Evolutionary conservation across 2,797 vertebrate genomes (phyloP).

Genomic region (Fistularia tabacaria): DNA sequence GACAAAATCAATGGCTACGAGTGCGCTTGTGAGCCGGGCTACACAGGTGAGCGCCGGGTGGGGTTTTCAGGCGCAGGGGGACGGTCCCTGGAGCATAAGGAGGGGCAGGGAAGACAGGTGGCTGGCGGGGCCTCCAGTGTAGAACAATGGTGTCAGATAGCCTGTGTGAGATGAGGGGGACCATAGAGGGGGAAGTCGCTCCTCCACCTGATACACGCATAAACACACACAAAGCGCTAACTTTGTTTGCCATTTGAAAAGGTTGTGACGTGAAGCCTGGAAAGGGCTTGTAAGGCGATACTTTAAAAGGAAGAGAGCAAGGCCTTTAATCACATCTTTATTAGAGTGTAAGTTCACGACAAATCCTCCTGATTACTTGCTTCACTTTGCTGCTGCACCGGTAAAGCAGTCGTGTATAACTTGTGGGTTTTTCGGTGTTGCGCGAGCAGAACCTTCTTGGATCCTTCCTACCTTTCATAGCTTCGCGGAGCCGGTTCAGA

Average conservation of each 20-base stretch:
- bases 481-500: conserved; percentile 52
- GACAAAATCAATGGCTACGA: conserved; percentile 97
- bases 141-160: conserved; percentile 74
- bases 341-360: conserved; percentile 22
- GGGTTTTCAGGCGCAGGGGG: conserved; percentile 65
- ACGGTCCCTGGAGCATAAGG: conserved; percentile 59
- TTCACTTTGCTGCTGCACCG: neutral
- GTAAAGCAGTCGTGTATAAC: conserved; percentile 3
- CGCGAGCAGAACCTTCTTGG: neutral
- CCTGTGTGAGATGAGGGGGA: conserved; percentile 40
- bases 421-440: too few relatives aligned
- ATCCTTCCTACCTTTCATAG: conserved; percentile 34
- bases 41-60: conserved; percentile 81
- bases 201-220: conserved; percentile 61
- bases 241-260: conserved; percentile 68
- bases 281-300: conserved; percentile 71
- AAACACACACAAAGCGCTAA: conserved; percentile 59
- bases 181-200: conserved; percentile 51
- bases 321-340: conserved; percentile 62
- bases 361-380: conserved; percentile 6
- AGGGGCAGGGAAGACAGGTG: conserved; percentile 74
- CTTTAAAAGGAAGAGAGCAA: conserved; percentile 65
- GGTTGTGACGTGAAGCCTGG: conserved; percentile 56
- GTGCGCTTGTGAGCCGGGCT: conserved; percentile 90
- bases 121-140: conserved; percentile 63